Percentiles rank a stretch among this genome's conserved stretches.
These are phyloP conservation scores for Ectropis grisescens DNA, from an alignment of 1,140 invertebrate species.

Conservation along the genomic window DNA sequence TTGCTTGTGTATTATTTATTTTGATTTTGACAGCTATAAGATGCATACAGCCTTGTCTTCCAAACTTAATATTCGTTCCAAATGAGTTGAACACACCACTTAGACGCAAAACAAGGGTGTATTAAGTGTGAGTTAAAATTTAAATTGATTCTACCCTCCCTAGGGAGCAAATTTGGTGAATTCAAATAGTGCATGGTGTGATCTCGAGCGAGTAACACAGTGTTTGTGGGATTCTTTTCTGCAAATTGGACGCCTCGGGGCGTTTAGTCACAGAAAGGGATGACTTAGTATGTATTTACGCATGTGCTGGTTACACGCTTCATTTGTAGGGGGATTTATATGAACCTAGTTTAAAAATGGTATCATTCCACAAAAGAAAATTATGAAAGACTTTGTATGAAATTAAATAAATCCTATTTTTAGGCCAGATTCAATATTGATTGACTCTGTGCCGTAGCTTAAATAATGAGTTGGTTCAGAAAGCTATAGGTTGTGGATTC, in stretches of 20 bases:
- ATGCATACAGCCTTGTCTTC: too few relatives aligned
- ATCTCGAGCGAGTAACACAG: constrained; percentile 56
- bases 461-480: too few relatives aligned
- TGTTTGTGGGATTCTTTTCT: constrained; percentile 63
- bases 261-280: constrained; percentile 50
- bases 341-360: too few relatives aligned
- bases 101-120: constrained; percentile 69
- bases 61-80: constrained; percentile 59
- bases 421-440: too few relatives aligned
- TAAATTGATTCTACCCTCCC: constrained; percentile 67
- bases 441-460: too few relatives aligned
- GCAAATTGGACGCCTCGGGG: constrained; percentile 62
- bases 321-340: constrained; percentile 43
- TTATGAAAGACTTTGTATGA: too few relatives aligned
- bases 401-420: too few relatives aligned
- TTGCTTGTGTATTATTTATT: too few relatives aligned
- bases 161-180: constrained; percentile 56
- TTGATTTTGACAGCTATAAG: too few relatives aligned
- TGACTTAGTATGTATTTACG: constrained; percentile 18
- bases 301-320: constrained; percentile 41
- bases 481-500: too few relatives aligned
- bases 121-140: constrained; percentile 70
- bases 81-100: constrained; percentile 66
- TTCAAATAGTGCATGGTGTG: constrained; percentile 65
- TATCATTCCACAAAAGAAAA: too few relatives aligned